A percentile compares a stretch with the other conserved stretches of the same genome.
phyloP scores from a whole-genome alignment of 2,113 vertebrate genomes.

The Seriola aureovittata region DNA sequence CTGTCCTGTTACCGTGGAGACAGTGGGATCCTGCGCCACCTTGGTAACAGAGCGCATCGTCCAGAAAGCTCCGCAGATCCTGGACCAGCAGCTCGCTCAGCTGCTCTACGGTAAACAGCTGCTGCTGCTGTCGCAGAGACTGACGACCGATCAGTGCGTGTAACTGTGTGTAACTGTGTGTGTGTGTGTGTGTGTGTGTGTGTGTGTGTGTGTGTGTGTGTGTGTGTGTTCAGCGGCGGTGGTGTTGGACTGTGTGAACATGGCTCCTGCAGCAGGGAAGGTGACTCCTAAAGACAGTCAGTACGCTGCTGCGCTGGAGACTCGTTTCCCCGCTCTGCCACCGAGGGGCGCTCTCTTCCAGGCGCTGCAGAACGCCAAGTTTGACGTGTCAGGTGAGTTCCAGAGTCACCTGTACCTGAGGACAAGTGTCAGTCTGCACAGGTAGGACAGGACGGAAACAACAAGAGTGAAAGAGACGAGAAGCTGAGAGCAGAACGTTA shows the following conservation, averaged over 20 bases:
- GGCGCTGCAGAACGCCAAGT: conserved; percentile 89
- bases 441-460: no score
- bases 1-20: conserved; percentile 86
- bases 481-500: no score
- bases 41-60: conserved; percentile 91
- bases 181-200: background rate
- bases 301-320: conserved; percentile 83
- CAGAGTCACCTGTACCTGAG: background rate
- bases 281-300: conserved; percentile 89
- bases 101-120: conserved; percentile 89
- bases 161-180: background rate
- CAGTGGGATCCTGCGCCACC: conserved; percentile 93
- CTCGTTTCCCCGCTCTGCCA: conserved; percentile 87
- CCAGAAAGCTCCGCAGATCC: conserved; percentile 85
- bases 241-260: conserved; percentile 93
- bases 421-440: background rate
- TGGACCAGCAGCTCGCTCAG: conserved; percentile 86
- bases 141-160: background rate
- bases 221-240: conserved; percentile 85
- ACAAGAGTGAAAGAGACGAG: no score
- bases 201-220: no score
- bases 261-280: conserved; percentile 90
- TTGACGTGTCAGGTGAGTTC: conserved; percentile 90
- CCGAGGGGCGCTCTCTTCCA: conserved; percentile 83
- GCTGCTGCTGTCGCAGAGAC: no score